phyloP scores from a whole-genome alignment of 2,888 invertebrate species.

The Vanessa cardui region DNA sequence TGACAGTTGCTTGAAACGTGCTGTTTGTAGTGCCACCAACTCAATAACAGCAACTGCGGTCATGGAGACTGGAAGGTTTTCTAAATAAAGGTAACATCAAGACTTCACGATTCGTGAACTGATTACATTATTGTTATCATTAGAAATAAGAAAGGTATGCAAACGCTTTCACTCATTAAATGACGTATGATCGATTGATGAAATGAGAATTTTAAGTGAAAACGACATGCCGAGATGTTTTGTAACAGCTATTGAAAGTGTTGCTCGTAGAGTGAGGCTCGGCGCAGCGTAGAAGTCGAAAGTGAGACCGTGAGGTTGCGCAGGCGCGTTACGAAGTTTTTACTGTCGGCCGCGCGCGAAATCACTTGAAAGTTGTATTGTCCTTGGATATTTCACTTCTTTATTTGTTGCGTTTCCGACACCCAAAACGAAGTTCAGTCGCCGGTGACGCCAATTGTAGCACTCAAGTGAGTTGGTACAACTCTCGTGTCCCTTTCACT shows the following conservation, averaged over 20 bases:
- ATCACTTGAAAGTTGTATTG: conserved; percentile 82
- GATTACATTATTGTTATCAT: conserved; percentile 25
- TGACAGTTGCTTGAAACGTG: conserved; percentile 77
- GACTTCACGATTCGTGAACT: conserved; percentile 8
- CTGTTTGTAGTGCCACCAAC: conserved; percentile 66
- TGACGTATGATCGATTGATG: conserved; percentile 31
- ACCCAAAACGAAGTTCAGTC: conserved; percentile 71
- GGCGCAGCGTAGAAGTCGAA: conserved; percentile 69
- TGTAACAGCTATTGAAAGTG: conserved; percentile 77
- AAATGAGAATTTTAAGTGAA: conserved; percentile 61
- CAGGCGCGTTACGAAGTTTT: conserved; percentile 80
- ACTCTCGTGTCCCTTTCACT: conserved; percentile 67
- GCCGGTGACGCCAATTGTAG: conserved; percentile 63
- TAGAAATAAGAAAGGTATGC: conserved; percentile 27
- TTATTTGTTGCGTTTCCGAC: conserved; percentile 79
- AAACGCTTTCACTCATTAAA: conserved; percentile 40
- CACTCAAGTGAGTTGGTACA: conserved; percentile 59
- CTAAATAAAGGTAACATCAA: conserved; percentile 31
- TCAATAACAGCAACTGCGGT: conserved; percentile 61
- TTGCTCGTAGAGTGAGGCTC: conserved; percentile 63
- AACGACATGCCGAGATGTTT: conserved; percentile 71
- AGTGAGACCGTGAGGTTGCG: conserved; percentile 81
- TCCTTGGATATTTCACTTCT: conserved; percentile 82
- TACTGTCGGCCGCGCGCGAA: conserved; percentile 81
- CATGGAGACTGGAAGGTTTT: conserved; percentile 59